Evolutionary conservation across 30 jellyfish, hydroid and myxozoan genomes (phyloP).

Genomic region (Nemopilema nomurai): DNA sequence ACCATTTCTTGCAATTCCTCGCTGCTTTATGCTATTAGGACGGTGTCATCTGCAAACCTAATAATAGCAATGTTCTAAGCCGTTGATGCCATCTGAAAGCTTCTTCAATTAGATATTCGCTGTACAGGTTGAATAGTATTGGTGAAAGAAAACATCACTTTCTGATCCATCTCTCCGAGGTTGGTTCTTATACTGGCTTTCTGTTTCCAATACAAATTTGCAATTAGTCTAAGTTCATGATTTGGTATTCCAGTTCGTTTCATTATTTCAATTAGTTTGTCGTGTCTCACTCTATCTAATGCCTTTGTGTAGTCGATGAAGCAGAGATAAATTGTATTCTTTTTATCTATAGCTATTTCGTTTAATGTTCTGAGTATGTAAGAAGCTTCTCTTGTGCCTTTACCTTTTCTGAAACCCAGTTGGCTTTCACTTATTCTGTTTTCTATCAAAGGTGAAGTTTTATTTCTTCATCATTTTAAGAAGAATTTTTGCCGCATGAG

Average conservation of each 20-base stretch:
- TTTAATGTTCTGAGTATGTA: not conserved
- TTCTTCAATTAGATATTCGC: constrained; percentile 10
- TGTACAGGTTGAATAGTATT: not conserved
- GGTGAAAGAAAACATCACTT: not conserved
- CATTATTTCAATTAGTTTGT: constrained; percentile 4
- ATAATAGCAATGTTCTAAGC: not conserved
- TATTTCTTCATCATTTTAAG: constrained; percentile 5
- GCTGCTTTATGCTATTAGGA: not conserved
- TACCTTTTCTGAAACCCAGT: not conserved
- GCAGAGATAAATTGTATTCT: not conserved
- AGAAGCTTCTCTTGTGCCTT: constrained; percentile 1
- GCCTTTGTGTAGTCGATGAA: not conserved
- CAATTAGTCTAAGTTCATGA: not conserved
- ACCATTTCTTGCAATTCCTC: not conserved
- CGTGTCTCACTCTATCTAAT: constrained; percentile 3
- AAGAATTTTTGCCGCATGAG: constrained; percentile 7
- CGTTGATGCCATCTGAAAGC: not conserved
- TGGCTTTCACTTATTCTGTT: not conserved
- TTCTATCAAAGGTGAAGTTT: not conserved
- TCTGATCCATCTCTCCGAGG: not conserved
- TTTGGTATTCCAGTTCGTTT: not conserved
- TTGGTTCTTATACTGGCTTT: constrained; percentile 2
- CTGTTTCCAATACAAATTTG: constrained; percentile 4
- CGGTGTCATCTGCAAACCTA: constrained; percentile 6
- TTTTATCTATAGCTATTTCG: not conserved